These are phyloP conservation scores for Cephalopholis sonnerati DNA, from an alignment of 2,113 vertebrate genomes.

Conservation along the genomic window DNA sequence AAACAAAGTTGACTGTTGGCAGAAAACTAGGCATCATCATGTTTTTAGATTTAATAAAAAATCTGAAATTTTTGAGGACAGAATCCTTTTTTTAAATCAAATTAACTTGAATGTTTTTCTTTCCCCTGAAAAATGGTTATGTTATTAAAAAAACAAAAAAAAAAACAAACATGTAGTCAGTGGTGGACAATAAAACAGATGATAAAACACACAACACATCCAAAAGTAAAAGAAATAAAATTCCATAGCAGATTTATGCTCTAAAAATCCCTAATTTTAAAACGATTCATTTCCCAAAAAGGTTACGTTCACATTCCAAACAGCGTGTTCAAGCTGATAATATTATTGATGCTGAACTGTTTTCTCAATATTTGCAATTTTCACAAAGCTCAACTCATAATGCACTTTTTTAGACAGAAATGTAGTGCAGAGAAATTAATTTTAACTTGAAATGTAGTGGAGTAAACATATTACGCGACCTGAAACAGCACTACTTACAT, in stretches of 20 bases:
- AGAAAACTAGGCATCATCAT: neutral
- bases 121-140: neutral
- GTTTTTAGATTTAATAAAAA: neutral
- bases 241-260: neutral
- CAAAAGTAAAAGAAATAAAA: neutral
- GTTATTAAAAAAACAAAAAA: neutral
- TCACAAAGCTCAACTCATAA: neutral
- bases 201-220: too few relatives aligned
- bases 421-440: neutral
- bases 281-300: neutral
- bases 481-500: neutral
- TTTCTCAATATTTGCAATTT: neutral
- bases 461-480: slow-evolving; percentile 1
- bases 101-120: neutral
- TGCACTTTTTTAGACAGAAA: neutral
- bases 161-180: neutral
- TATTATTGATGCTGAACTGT: neutral
- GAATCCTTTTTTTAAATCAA: neutral
- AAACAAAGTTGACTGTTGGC: neutral
- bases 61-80: too few relatives aligned
- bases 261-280: neutral
- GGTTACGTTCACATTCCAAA: neutral
- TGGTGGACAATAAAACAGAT: too few relatives aligned
- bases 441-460: neutral
- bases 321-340: neutral